A percentile compares a stretch with the other conserved stretches of the same genome.
phyloP scores from a whole-genome alignment of 2,888 invertebrate genomes.

The Drosophila demipolita region DNA sequence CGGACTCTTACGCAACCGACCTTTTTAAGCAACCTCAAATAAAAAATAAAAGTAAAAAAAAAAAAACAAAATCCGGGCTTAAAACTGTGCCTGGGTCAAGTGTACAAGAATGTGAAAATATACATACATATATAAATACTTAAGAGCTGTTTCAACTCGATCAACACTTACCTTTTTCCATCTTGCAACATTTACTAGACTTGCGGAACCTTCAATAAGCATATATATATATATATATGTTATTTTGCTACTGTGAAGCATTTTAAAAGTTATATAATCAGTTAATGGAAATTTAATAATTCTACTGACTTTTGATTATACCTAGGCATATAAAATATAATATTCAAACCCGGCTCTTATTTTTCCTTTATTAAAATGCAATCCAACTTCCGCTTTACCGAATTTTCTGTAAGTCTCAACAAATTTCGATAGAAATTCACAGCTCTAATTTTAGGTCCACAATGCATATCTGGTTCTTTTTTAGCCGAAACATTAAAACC shows the following conservation, averaged over 20 bases:
- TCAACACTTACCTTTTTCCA: conserved; percentile 1
- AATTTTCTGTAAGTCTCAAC: neutral
- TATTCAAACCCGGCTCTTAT: neutral
- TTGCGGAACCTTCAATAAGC: conserved; percentile 46
- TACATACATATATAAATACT: neutral
- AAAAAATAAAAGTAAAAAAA: neutral
- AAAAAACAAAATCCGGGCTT: conserved; percentile 43
- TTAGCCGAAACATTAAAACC: neutral
- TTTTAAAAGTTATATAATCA: neutral
- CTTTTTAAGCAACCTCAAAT: conserved; percentile 50
- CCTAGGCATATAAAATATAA: neutral
- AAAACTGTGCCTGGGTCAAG: conserved; percentile 58
- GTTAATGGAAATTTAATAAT: neutral
- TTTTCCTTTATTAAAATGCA: neutral
- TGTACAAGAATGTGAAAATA: neutral
- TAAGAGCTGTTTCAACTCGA: conserved; percentile 31
- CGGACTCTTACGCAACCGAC: conserved; percentile 42
- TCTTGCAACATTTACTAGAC: neutral
- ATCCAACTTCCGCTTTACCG: neutral
- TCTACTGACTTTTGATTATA: neutral
- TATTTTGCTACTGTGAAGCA: conserved; percentile 1
- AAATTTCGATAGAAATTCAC: neutral
- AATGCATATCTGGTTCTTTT: neutral
- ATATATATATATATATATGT: conserved; percentile 1
- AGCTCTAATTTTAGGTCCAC: neutral